Conservation (phyloP, 2,113 vertebrate genomes). For the Protomyctophum bolini region DNA sequence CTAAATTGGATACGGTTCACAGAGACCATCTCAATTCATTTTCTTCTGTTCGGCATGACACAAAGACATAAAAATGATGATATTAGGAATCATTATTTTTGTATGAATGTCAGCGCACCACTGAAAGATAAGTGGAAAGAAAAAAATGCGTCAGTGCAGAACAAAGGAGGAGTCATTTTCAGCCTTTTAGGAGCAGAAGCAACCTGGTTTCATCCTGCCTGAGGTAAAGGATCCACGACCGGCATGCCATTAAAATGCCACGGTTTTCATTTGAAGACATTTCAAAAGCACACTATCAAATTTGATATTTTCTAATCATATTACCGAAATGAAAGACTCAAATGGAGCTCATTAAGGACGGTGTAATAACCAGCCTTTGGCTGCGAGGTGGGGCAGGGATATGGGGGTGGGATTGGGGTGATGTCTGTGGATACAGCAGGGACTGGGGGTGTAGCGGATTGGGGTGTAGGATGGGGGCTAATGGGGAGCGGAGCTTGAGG, state of each 20-base stretch:
- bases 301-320: slow-evolving; percentile 34
- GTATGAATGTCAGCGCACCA: neutral
- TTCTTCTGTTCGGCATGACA: neutral
- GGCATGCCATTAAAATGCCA: slow-evolving; percentile 60
- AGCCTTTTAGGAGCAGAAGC: slow-evolving; percentile 22
- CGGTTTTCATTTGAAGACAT: slow-evolving; percentile 55
- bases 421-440: neutral
- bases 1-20: neutral
- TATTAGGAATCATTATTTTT: slow-evolving; percentile 20
- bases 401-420: neutral
- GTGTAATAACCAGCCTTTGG: slow-evolving; percentile 11
- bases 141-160: neutral
- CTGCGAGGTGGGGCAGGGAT: slow-evolving; percentile 1
- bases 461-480: slow-evolving; percentile 1
- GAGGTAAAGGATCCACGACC: slow-evolving; percentile 20
- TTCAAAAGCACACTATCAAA: slow-evolving; percentile 45
- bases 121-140: slow-evolving; percentile 3
- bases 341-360: slow-evolving; percentile 20
- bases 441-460: slow-evolving; percentile 20
- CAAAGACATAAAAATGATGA: neutral
- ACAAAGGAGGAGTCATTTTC: slow-evolving; percentile 12
- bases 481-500: slow-evolving; percentile 24
- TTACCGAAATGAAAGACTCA: slow-evolving; percentile 21
- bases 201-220: slow-evolving; percentile 51
- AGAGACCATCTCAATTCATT: neutral